These are phyloP conservation scores for Polyommatus iphigenia DNA, from an alignment of 2,888 invertebrate species.

Conservation along the genomic window DNA sequence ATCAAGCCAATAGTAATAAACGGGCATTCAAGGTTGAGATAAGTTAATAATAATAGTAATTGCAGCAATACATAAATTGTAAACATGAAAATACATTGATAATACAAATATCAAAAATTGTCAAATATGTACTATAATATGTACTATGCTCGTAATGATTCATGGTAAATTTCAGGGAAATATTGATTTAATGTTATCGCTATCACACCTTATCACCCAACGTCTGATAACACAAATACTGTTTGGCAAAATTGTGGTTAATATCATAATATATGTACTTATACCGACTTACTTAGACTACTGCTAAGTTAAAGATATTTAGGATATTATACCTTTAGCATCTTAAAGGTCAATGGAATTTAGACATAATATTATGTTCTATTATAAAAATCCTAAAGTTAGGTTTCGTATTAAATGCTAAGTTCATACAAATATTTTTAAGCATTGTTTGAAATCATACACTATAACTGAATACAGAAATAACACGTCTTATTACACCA, in stretches of 20 bases:
- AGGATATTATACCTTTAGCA: no score
- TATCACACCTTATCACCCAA: constrained; percentile 42
- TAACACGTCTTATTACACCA: not conserved
- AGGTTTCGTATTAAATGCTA: no score
- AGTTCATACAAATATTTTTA: not conserved
- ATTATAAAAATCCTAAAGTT: no score
- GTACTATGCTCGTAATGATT: not conserved
- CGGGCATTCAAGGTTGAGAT: not conserved
- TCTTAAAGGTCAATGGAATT: no score
- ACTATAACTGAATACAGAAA: not conserved
- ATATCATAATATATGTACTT: not conserved
- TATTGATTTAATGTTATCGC: constrained; percentile 53
- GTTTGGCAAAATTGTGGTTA: not conserved
- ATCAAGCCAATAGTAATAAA: not conserved
- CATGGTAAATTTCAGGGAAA: constrained; percentile 33
- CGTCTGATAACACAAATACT: constrained; percentile 42
- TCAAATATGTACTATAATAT: not conserved
- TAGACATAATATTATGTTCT: no score
- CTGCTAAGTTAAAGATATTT: not conserved
- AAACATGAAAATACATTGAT: not conserved
- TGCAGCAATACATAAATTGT: not conserved
- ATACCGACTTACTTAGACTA: not conserved
- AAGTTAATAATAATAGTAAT: not conserved
- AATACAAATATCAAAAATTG: not conserved
- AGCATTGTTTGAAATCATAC: not conserved